Percentiles rank a stretch among this genome's conserved stretches.
These are phyloP conservation scores for Trichopria drosophilae DNA, from an alignment of 2,888 invertebrate species.

Conservation along the genomic window DNA sequence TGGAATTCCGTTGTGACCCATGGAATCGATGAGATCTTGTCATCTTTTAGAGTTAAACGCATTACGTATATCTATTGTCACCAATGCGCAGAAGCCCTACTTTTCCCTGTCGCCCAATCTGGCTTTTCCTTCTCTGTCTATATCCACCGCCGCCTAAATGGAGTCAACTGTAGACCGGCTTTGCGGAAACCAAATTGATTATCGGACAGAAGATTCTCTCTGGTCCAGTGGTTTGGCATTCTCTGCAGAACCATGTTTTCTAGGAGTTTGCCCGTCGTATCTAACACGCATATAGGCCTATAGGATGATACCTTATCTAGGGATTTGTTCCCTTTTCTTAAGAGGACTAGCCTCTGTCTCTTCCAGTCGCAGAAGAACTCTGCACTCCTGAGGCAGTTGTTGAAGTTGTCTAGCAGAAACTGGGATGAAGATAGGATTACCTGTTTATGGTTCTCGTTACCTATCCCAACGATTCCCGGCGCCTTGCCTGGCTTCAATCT, in stretches of 20 bases:
- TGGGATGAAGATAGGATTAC: conserved; percentile 11
- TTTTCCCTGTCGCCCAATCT: not conserved
- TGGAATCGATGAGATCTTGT: not conserved
- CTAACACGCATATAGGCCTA: conserved; percentile 21
- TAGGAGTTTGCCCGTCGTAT: conserved; percentile 20
- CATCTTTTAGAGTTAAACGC: conserved; percentile 18
- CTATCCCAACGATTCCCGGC: conserved; percentile 13
- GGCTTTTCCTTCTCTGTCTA: not conserved
- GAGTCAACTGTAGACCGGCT: conserved; percentile 26
- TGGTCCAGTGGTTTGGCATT: not conserved
- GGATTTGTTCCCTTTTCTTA: conserved; percentile 27
- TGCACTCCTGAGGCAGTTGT: conserved; percentile 18
- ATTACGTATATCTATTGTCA: conserved; percentile 14
- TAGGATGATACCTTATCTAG: conserved; percentile 22
- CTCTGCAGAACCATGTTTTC: not conserved
- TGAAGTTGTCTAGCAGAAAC: conserved; percentile 18
- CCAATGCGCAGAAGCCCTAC: not conserved
- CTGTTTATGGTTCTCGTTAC: conserved; percentile 14
- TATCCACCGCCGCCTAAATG: conserved; percentile 1
- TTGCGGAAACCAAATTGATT: not conserved
- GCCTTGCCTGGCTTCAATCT: not conserved
- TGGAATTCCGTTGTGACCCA: not conserved
- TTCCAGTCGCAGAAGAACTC: conserved; percentile 23
- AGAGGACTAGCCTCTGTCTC: conserved; percentile 21
- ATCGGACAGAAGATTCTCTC: not conserved